Evolutionary conservation across 2,113 vertebrate genomes (phyloP).

Genomic region (Xyliphius kryptos): DNA sequence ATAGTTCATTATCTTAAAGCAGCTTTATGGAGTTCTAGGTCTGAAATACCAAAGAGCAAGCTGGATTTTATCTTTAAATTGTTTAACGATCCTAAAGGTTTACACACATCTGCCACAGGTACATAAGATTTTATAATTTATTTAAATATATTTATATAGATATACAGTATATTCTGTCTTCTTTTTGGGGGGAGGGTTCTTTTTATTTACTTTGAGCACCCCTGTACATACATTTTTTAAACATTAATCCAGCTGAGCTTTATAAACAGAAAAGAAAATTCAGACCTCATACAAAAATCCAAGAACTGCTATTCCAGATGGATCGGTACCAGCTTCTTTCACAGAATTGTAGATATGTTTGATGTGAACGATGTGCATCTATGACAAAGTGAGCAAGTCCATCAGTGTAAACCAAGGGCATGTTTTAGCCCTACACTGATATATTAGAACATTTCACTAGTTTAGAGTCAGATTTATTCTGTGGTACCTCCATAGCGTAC

Average conservation of each 20-base stretch:
- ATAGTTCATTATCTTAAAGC: too few species aligned
- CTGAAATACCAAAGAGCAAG: too few species aligned
- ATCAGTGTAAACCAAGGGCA: neutral
- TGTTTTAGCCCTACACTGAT: neutral
- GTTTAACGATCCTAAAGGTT: too few species aligned
- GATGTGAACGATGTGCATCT: slow-evolving; percentile 82
- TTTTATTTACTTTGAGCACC: too few species aligned
- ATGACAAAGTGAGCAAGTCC: neutral
- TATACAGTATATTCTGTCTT: too few species aligned
- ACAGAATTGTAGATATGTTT: slow-evolving; percentile 45
- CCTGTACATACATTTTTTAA: neutral
- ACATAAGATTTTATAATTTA: too few species aligned
- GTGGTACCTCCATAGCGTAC: slow-evolving; percentile 77
- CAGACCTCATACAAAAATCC: slow-evolving; percentile 75
- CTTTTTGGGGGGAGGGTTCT: too few species aligned
- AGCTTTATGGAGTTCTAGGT: too few species aligned
- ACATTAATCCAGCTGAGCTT: neutral
- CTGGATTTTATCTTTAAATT: too few species aligned
- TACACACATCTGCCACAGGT: too few species aligned
- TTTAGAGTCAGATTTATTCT: neutral
- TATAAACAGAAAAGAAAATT: neutral
- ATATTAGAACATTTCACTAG: neutral
- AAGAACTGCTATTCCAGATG: slow-evolving; percentile 66
- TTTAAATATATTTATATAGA: too few species aligned
- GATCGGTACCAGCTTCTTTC: slow-evolving; percentile 34